These are phyloP conservation scores for Atta texana DNA, from an alignment of 1,140 invertebrate species.

Conservation along the genomic window DNA sequence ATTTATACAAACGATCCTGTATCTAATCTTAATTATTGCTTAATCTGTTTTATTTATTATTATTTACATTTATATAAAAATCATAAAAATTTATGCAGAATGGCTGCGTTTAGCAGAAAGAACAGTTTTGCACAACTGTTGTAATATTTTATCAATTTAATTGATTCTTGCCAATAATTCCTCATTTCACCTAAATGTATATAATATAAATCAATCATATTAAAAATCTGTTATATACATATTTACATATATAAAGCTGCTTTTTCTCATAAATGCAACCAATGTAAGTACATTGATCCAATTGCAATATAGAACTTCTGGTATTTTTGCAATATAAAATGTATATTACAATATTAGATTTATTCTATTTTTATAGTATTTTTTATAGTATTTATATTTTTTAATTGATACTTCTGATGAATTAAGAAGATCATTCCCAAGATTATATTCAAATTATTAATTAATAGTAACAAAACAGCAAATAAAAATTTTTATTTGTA, in stretches of 20 bases:
- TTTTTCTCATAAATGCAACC: too few relatives aligned
- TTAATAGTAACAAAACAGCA: neutral
- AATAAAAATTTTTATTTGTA: neutral
- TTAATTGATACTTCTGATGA: neutral
- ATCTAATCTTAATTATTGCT: neutral
- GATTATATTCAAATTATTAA: neutral
- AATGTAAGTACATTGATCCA: neutral
- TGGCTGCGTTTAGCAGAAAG: too few relatives aligned
- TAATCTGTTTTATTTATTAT: neutral
- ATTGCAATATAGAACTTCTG: neutral
- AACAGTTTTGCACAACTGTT: too few relatives aligned
- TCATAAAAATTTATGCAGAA: too few relatives aligned
- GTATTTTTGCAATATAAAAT: neutral
- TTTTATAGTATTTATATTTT: neutral
- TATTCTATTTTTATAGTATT: neutral
- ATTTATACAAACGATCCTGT: too few relatives aligned
- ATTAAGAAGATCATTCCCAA: neutral
- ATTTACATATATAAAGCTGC: too few relatives aligned
- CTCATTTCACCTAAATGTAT: too few relatives aligned
- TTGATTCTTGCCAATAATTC: too few relatives aligned
- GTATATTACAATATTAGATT: neutral
- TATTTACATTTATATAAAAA: too few relatives aligned
- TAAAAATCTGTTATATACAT: too few relatives aligned
- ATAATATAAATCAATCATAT: too few relatives aligned
- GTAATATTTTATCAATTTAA: too few relatives aligned